Evolutionary conservation across 2,797 vertebrate species (phyloP), one percentile per base, ranked within the genome.

Genomic region (Chromobotia macracanthus): DNA sequence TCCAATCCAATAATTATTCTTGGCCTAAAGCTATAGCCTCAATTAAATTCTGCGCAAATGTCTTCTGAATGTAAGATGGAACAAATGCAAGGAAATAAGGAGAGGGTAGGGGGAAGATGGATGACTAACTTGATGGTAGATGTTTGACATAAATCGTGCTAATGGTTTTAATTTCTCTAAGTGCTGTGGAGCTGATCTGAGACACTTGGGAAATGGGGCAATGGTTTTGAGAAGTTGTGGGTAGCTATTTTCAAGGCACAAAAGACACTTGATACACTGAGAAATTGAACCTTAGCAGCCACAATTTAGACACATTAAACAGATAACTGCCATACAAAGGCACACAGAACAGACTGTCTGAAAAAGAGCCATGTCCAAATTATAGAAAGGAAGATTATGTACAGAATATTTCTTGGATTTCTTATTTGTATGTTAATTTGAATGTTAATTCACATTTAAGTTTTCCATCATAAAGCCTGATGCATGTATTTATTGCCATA

Each of bases 71-170:
- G 79, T 65, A 67, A 76, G 66, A 77, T 53, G 77, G 75, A 74
- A 83, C 58, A 75, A 81, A 53, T 31, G 65, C 60, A 12, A 13
- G n/a, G 35, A 25, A 35, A 64, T 64, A 74, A 75, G 65, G 41
- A 74, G 69, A 18, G 16, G 58, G 8, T 51, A n/a, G 69, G 13
- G 16, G 15, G 11, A 75, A 80, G 86, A 86, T 76, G 77, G 83
- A 85, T 87, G 87, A 87, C 74, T 82, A 80, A 81, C 82, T 83
- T 86, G 83, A 88, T 88, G 82, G 82, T 83, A 77, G 81, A 89
- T 79, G 88, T 87, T 91, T 91, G 90, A 92, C 89, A 86, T 88
- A 90, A 92, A 92, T 89, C 82, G 80, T 77, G 82, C 84, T 90
- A 88, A 93, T 92, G 88, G 86, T 87, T 89, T 90, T 88, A 89